Conservation (phyloP, 2,888 invertebrate species). For the Xanthia togata region DNA sequence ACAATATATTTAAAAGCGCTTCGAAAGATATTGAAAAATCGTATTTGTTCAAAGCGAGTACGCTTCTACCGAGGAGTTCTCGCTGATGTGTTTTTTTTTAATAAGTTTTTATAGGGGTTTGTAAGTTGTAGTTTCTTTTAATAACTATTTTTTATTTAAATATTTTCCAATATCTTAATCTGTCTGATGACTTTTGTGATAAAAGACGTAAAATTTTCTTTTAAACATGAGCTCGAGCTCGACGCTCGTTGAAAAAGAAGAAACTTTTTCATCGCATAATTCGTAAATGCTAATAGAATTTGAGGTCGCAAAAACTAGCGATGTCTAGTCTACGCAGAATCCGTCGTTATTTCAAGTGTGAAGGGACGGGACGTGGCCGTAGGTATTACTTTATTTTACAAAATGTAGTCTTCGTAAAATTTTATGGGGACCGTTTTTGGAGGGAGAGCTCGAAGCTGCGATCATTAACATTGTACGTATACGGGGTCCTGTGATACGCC, state of each 20-base stretch:
- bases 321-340: constrained; percentile 72
- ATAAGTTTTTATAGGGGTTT: background rate
- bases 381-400: constrained; percentile 84
- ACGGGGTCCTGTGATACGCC: constrained; percentile 69
- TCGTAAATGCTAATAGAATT: constrained; percentile 60
- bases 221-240: constrained; percentile 40
- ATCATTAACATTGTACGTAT: constrained; percentile 82
- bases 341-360: constrained; percentile 75
- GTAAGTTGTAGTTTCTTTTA: background rate
- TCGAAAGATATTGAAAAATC: constrained; percentile 73
- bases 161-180: constrained; percentile 8
- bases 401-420: constrained; percentile 86
- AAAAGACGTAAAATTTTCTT: constrained; percentile 31
- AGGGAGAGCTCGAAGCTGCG: constrained; percentile 72
- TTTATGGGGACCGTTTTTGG: constrained; percentile 82
- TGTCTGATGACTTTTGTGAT: constrained; percentile 1
- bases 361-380: constrained; percentile 68
- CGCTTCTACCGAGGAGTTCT: constrained; percentile 10
- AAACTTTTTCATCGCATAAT: constrained; percentile 45
- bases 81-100: constrained; percentile 27
- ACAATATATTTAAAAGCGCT: constrained; percentile 75
- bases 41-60: constrained; percentile 61
- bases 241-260: constrained; percentile 17
- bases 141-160: background rate
- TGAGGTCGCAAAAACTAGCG: constrained; percentile 69